A percentile compares a stretch with the other conserved stretches of the same genome.
Evolutionary conservation across 2,797 vertebrate species (phyloP).

Genomic region (Schizothorax lantsangensis): DNA sequence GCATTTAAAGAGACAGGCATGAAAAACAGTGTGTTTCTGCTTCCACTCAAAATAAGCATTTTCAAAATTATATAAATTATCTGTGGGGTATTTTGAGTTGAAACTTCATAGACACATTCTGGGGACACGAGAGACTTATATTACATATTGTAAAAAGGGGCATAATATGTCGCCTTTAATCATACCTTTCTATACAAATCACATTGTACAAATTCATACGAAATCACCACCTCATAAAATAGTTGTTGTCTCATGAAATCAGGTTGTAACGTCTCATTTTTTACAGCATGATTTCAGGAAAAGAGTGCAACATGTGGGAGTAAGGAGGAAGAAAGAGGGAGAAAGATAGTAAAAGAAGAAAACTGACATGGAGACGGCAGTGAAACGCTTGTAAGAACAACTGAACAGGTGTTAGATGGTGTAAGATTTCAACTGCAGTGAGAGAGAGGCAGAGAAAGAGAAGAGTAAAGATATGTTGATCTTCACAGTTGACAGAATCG

Average conservation of each 20-base stretch:
- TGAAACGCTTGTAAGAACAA: conserved; percentile 80
- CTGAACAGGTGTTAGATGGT: conserved; percentile 83
- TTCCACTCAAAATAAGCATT: too few species aligned
- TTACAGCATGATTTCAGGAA: background rate
- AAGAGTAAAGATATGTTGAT: conserved; percentile 76
- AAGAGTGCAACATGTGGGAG: background rate
- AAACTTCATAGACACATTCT: too few species aligned
- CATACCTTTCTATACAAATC: background rate
- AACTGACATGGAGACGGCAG: conserved; percentile 59
- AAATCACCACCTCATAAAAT: background rate
- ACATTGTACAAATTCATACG: too few species aligned
- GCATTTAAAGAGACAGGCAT: too few species aligned
- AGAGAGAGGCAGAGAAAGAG: conserved; percentile 61
- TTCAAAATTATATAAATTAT: too few species aligned
- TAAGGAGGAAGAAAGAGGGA: conserved; percentile 69
- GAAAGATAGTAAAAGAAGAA: conserved; percentile 51
- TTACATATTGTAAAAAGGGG: too few species aligned
- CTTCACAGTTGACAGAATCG: conserved; percentile 76
- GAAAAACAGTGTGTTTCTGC: too few species aligned
- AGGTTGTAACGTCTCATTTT: background rate
- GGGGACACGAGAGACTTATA: too few species aligned
- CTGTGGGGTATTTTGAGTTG: too few species aligned
- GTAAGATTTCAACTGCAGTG: conserved; percentile 77
- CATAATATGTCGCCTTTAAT: background rate
- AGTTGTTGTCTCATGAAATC: background rate